Evolutionary conservation across 1,140 invertebrate species (phyloP), one percentile per base, ranked within the genome.

Genomic region (Nasonia longicornis): DNA sequence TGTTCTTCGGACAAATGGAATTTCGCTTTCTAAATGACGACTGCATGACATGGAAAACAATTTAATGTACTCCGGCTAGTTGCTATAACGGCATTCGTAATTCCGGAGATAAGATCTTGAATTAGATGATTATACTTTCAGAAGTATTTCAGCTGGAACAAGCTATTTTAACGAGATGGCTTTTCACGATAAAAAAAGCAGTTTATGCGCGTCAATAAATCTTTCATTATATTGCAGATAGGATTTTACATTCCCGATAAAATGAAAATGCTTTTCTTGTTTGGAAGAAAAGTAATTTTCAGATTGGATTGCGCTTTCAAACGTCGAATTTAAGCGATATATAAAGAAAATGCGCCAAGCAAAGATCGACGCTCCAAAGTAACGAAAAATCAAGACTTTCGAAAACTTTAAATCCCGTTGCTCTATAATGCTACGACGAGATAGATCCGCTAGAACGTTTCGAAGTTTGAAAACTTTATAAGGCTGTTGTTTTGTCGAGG

Each of bases 61-160:
- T 80, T 73, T 42, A 79, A 45, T 80, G 42, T 71, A 48, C 20
- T 52, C 71, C 67, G 31, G 3, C 12, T 10, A 31, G 48, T 79
- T 79, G 35, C 45, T 79, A 35, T 35, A 71, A 63, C 12, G 58
- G 26, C n/a, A 64, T 73, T 66, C 12, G 26, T n/a, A 75, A 76
- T 81, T 70, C 20, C 35, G n/a, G 67, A 58, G 48, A 63, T 35
- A 76, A 58, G 31, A 81, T 76, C 73, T 14, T 16, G n/a, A 70
- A 76, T 26, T 70, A 35, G 70, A 76, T 29, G 29, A 76, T 81
- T 70, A 71, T 63, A 58, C 66, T 81, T 69, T 80, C 63, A 31
- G 22, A 66, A 73, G 35, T 79, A 35, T 48, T 75, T 64, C 26
- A 16, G 66, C 48, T 35, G 6, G 26, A 29, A 38, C 8, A 52